Conservation (phyloP, 2,113 vertebrate genomes). For the Noctilio leporinus region DNA sequence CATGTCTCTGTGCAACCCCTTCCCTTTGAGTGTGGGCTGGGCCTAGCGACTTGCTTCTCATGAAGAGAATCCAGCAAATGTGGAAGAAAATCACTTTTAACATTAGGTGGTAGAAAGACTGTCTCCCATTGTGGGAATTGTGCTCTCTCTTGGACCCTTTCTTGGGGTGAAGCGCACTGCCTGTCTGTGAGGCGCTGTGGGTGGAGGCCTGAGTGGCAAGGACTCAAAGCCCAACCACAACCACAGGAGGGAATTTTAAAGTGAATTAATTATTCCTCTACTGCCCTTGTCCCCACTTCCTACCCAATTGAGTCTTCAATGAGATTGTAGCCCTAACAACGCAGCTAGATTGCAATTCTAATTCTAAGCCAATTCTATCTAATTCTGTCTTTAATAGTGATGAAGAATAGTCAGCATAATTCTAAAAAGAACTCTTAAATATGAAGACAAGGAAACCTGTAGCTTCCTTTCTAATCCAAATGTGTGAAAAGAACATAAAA, state of each 20-base stretch:
- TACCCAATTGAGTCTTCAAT: not conserved
- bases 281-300: not conserved
- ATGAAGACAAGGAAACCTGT: not conserved
- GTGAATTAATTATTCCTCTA: not conserved
- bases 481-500: not conserved
- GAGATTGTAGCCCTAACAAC: not conserved
- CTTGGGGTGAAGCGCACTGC: not conserved
- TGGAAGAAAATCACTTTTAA: not conserved
- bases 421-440: slow-evolving; percentile 10
- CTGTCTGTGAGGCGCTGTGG: not conserved
- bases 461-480: not conserved
- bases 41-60: not conserved
- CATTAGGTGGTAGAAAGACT: not conserved
- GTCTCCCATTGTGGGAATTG: not conserved
- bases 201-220: not conserved
- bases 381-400: not conserved
- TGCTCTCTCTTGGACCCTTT: not conserved
- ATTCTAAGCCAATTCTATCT: not conserved
- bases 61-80: not conserved
- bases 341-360: not conserved
- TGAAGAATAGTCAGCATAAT: not conserved
- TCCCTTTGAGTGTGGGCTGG: not conserved
- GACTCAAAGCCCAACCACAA: not conserved
- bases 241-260: not conserved
- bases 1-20: not conserved